phyloP scores from a whole-genome alignment of 2,113 vertebrate genomes.

The Zapornia atra region DNA sequence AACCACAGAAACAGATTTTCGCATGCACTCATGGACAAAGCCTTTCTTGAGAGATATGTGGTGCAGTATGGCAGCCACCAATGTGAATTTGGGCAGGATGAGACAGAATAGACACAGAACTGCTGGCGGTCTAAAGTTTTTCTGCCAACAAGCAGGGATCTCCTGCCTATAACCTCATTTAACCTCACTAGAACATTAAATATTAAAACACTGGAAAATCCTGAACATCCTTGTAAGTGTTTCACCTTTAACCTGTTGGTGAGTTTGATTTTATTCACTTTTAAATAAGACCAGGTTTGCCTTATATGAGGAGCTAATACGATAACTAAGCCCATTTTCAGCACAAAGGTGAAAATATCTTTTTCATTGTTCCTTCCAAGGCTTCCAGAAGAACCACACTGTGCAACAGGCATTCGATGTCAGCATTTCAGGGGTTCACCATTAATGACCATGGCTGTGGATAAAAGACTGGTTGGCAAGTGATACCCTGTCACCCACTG shows the following conservation, averaged over 20 bases:
- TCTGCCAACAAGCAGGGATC: not conserved
- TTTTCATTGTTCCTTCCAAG: constrained; percentile 39
- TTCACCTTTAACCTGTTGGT: not conserved
- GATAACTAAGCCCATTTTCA: constrained; percentile 73
- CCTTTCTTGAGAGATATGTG: not conserved
- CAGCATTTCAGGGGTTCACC: not conserved
- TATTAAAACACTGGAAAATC: not conserved
- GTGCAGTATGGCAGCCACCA: not conserved
- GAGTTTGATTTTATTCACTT: constrained; percentile 59
- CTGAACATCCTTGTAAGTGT: not conserved
- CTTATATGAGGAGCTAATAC: constrained; percentile 72
- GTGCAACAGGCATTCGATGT: not conserved
- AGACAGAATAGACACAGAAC: not conserved
- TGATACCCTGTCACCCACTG: not conserved
- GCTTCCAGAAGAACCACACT: constrained; percentile 42
- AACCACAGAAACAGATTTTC: not conserved
- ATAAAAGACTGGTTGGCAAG: constrained; percentile 39
- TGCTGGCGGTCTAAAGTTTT: not conserved
- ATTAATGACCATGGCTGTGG: constrained; percentile 23
- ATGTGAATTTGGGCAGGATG: not conserved
- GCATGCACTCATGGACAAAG: not conserved
- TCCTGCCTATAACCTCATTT: not conserved
- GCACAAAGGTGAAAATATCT: constrained; percentile 61
- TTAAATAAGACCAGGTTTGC: constrained; percentile 64
- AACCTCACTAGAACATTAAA: not conserved